Conservation (phyloP, 2,888 invertebrate genomes). For the Autographa pulchrina region DNA sequence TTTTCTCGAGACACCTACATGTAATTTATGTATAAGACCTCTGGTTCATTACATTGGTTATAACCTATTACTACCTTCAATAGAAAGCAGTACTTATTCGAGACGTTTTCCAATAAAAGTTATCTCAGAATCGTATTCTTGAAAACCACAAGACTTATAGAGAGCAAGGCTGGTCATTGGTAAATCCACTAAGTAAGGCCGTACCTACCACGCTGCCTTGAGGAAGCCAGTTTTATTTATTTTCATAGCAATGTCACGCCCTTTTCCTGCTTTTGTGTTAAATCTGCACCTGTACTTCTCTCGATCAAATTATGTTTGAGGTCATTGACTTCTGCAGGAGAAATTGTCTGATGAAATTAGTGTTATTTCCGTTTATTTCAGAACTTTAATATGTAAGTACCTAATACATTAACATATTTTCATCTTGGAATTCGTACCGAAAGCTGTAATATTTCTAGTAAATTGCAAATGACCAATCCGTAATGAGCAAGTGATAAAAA, state of each 20-base stretch:
- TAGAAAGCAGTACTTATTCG: background rate
- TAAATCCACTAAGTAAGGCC: background rate
- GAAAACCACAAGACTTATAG: background rate
- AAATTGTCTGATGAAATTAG: background rate
- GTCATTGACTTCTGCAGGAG: background rate
- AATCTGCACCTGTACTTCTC: background rate
- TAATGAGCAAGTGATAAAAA: no score
- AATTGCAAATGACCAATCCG: no score
- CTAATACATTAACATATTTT: no score
- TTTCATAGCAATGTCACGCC: background rate
- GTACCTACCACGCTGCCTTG: background rate
- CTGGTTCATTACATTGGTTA: no score
- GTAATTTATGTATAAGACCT: no score
- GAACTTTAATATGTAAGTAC: no score
- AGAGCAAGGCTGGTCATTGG: slow-evolving; percentile 8
- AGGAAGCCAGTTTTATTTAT: slow-evolving; percentile 3
- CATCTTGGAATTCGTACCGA: no score
- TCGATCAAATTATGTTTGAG: background rate
- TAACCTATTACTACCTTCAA: background rate
- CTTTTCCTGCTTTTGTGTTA: background rate
- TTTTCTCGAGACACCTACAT: background rate
- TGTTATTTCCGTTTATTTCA: no score
- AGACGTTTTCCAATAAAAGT: no score
- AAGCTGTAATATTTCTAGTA: no score
- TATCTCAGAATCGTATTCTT: no score